Base-by-base conservation (phyloP, 1,140 invertebrate species). In the Papilio polytes region DNA sequence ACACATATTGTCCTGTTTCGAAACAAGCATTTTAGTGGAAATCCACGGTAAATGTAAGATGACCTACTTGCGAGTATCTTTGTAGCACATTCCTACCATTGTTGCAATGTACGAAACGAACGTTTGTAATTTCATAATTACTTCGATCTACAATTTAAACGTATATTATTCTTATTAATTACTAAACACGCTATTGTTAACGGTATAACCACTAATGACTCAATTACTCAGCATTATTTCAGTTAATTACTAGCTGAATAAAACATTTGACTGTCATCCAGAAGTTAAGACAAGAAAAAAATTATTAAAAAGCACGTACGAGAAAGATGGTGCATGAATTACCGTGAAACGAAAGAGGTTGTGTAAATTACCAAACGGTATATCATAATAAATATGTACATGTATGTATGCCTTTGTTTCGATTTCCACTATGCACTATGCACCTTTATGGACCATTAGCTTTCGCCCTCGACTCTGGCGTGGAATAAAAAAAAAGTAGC, bases 111-210 rank as follows among this genome's bases (percentile, higher is more conserved):
- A 63, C 59, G 22, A 26, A 63, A 63, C 20, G 59, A 22, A 63
- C 59, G 10, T 63, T 22, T 63, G 59, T 63, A 63, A 22, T 63
- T 63, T 8, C 59, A 63, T 63, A 12, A 63, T 63, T 63, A 63
- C 59, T 63, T 26, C 12, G n/a, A 63, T 63, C 1, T 26, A 8
- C 22, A 26, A 22, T 63, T 63, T 26, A 63, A 63, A 63, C 59
- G 8, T 63, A 63, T 63, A 22, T 63, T 63, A 63, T 63, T 63
- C 7, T 63, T 63, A 63, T 63, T 63, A 63, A 63, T 63, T 63
- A 63, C 15, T 63, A 22, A 63, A 63, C 59, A 63, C 20, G 59
- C 59, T 63, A 56, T 56, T 56, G 15, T 56, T 56, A 20, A 56
- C n/a, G n/a, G n/a, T 56, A 63, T 26, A 8, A 20, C 20, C 9